Evolutionary conservation across 2,888 invertebrate genomes (phyloP), one percentile per base, ranked within the genome.

Genomic region (Ceramica pisi): DNA sequence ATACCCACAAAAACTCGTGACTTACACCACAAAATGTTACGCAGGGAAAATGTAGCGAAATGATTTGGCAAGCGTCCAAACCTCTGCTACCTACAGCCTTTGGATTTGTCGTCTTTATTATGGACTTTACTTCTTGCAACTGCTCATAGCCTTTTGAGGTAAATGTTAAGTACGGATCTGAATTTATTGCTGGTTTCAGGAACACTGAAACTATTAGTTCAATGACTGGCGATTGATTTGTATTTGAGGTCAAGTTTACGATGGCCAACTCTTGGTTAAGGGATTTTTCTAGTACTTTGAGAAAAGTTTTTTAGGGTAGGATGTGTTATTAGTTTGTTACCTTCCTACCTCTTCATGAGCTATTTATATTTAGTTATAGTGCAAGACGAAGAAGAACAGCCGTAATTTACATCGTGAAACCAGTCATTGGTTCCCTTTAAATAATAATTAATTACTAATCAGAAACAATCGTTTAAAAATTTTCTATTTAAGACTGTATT

Each of bases 51-150:
- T 87, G 88, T 88, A 86, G 82, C 85, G 75, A 85, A 87, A 90
- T 90, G 83, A 91, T 91, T 92, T 93, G 92, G 93, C 91, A 82
- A 70, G 76, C 71, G 16, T 71, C 92, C 92, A 92, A 90, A 83
- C 80, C 84, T 82, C 85, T 87, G 87, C 83, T 87, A 77, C 81
- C 80, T 84, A 84, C 86, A 78, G 75, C 55, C 57, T 78, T 75
- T 75, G 86, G 86, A 88, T 89, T 89, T 89, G 90, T 89, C 86
- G 88, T 89, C 86, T 88, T 88, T 89, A 90, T 89, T 89, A 89
- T 86, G 83, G 84, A 83, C 82, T 84, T 74, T 81, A 83, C 78
- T 87, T 86, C 85, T 85, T 85, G 80, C 72, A 78, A 77, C 76
- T 76, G 66, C 74, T 81, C 77, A 63, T 65, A 63, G 73, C 59